These are phyloP conservation scores for Bimastos eiseni DNA, from an alignment of 2,888 invertebrate genomes.

Conservation along the genomic window DNA sequence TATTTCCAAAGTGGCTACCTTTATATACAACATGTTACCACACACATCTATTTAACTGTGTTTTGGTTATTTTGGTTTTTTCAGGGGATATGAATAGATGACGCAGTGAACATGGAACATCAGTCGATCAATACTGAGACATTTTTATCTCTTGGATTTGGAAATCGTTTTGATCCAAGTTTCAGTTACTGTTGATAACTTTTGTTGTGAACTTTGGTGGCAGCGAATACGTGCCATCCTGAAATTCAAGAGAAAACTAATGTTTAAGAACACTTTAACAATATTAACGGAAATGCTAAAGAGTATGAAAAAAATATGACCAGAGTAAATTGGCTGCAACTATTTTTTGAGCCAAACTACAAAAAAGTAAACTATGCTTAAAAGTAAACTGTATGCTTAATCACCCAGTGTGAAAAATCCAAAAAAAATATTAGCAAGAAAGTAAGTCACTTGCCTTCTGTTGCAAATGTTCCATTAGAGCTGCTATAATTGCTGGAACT, in stretches of 20 bases:
- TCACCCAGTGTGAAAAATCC: not conserved
- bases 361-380: no score
- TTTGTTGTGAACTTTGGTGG: not conserved
- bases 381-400: not conserved
- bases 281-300: not conserved
- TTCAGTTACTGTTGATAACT: not conserved
- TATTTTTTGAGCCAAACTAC: not conserved
- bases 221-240: constrained; percentile 13
- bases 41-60: no score
- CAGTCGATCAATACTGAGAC: constrained; percentile 13
- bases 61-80: not conserved
- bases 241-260: not conserved
- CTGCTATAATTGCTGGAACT: constrained; percentile 28
- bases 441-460: not conserved
- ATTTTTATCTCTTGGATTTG: not conserved
- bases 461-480: constrained; percentile 28
- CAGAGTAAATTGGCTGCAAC: not conserved
- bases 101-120: not conserved
- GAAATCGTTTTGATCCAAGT: not conserved
- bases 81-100: not conserved
- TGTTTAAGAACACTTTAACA: not conserved
- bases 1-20: not conserved
- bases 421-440: not conserved
- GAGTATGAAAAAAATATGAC: not conserved
- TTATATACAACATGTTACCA: not conserved